phyloP scores from a whole-genome alignment of 2,888 invertebrate species.

The Glaucopsyche alexis region DNA sequence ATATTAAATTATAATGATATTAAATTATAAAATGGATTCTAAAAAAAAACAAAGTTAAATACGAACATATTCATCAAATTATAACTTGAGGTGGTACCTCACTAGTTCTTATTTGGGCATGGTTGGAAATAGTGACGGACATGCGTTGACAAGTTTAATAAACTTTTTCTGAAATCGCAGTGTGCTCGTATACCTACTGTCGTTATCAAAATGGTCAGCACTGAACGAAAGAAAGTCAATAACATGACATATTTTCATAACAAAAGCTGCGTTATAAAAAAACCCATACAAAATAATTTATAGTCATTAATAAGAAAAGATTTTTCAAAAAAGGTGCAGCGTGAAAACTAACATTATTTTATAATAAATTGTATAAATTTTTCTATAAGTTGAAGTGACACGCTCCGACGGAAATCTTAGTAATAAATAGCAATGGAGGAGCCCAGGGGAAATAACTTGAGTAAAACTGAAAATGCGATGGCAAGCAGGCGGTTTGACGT shows the following conservation, averaged over 20 bases:
- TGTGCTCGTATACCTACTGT: neutral
- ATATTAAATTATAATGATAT: conserved; percentile 40
- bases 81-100: neutral
- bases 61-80: neutral
- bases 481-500: conserved; percentile 50
- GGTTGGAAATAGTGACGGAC: neutral
- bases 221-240: neutral
- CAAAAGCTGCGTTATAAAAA: conserved; percentile 4
- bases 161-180: neutral
- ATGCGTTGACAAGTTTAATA: conserved; percentile 8
- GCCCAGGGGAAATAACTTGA: conserved; percentile 54
- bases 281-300: neutral
- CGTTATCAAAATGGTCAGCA: neutral
- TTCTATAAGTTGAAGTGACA: conserved; percentile 43
- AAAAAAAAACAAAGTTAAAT: too few relatives aligned
- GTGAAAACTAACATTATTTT: conserved; percentile 24
- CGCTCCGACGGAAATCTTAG: conserved; percentile 53
- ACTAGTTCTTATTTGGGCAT: neutral
- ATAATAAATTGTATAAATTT: conserved; percentile 36
- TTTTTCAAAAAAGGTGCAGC: conserved; percentile 5
- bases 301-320: conserved; percentile 11
- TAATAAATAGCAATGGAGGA: conserved; percentile 53
- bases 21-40: neutral
- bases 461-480: conserved; percentile 49
- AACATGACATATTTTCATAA: neutral